Percentiles rank a stretch among this genome's conserved stretches.
phyloP scores from a whole-genome alignment of 2,113 vertebrate species.

The Brienomyrus longianalis region DNA sequence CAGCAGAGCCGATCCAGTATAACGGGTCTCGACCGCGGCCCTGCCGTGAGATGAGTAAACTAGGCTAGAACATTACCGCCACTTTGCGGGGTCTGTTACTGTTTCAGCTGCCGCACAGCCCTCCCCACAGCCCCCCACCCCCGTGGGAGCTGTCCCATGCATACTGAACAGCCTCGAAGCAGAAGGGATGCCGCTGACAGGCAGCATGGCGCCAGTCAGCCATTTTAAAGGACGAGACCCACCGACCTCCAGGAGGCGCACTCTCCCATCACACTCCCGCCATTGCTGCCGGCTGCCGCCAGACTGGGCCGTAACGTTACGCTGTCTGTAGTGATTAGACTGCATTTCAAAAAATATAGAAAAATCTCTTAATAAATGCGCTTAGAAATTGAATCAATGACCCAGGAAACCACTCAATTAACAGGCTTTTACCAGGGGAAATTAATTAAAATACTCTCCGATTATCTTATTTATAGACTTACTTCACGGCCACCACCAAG shows the following conservation, averaged over 20 bases:
- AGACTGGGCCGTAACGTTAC: not conserved
- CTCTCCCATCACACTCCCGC: not conserved
- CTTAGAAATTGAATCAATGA: not conserved
- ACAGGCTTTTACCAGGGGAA: constrained; percentile 9
- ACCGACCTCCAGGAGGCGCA: not conserved
- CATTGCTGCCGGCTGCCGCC: not conserved
- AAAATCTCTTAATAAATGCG: not conserved
- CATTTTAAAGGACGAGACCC: not conserved
- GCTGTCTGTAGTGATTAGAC: not conserved
- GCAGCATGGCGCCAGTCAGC: not conserved
- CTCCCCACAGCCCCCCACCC: not conserved
- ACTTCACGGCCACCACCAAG: not conserved
- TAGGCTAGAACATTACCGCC: not conserved
- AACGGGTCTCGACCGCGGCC: not conserved
- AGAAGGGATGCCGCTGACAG: not conserved
- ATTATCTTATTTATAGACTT: constrained; percentile 19
- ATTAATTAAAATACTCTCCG: constrained; percentile 11
- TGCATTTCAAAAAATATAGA: not conserved
- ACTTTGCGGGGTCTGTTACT: not conserved
- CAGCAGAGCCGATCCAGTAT: not conserved
- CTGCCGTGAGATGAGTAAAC: not conserved
- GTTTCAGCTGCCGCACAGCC: not conserved
- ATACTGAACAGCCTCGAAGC: not conserved
- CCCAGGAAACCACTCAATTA: constrained; percentile 13
- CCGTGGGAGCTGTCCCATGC: constrained; percentile 1